Conservation (phyloP, 2,888 invertebrate genomes). For the Drosophila nr. medialis region DNA sequence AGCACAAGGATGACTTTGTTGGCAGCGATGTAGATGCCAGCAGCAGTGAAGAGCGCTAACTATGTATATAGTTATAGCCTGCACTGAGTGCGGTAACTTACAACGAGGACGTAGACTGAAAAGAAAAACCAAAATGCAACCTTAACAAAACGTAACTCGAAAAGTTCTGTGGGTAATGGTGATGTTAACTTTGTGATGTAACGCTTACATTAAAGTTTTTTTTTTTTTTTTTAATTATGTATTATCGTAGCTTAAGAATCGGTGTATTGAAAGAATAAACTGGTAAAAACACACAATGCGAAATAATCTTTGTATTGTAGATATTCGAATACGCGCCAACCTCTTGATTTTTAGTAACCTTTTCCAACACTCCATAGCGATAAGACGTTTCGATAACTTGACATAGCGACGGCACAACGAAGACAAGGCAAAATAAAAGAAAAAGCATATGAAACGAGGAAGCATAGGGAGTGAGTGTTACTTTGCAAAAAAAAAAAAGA, state of each 20-base stretch:
- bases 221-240: slow-evolving; percentile 20
- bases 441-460: slow-evolving; percentile 68
- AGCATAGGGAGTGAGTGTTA: slow-evolving; percentile 65
- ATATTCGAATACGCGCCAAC: slow-evolving; percentile 25
- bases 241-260: slow-evolving; percentile 18
- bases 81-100: slow-evolving; percentile 29
- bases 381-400: slow-evolving; percentile 41
- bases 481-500: slow-evolving; percentile 59
- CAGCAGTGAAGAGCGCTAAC: slow-evolving; percentile 69
- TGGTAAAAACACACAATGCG: background rate
- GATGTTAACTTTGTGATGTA: slow-evolving; percentile 64
- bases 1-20: slow-evolving; percentile 69
- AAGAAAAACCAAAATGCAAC: slow-evolving; percentile 14
- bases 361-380: slow-evolving; percentile 44
- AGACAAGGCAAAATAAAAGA: slow-evolving; percentile 68
- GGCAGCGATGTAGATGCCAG: slow-evolving; percentile 42
- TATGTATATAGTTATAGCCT: slow-evolving; percentile 19
- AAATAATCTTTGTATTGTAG: background rate
- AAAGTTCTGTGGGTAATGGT: slow-evolving; percentile 22
- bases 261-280: slow-evolving; percentile 41
- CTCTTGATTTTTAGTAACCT: slow-evolving; percentile 1
- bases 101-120: slow-evolving; percentile 57
- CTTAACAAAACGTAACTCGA: slow-evolving; percentile 14
- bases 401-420: slow-evolving; percentile 57
- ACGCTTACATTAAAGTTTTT: slow-evolving; percentile 31